Base-by-base conservation (phyloP, 53 echinoderm and acorn worm species). In the Pentamera pediparva region DNA sequence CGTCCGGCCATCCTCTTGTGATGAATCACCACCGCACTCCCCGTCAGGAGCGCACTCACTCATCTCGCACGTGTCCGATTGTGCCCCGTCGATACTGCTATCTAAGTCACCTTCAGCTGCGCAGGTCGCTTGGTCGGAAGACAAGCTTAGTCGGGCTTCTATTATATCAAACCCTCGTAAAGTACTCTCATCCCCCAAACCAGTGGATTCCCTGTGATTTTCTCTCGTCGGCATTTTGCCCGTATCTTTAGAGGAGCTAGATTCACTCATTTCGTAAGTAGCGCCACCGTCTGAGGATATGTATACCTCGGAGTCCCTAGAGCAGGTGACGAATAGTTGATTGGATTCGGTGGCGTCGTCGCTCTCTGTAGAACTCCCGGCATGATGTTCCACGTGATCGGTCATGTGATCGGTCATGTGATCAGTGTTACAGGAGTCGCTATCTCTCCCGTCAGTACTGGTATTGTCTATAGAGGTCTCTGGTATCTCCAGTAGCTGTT, bases 401-500 rank as follows among this genome's bases (percentile, higher is more conserved):
- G 21, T 32, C 34, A 75, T 39, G 8, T 70, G 45, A 59, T 79
- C 70, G 32, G 61, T 75, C 65, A 74, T 32, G 62, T 82, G 76
- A 31, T 56, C 78, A 43, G 74, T 71, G 73, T 76, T 78, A 57
- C 78, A 74, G 19, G 60, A 74, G 21, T 61, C 78, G 17, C 11
- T 37, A 18, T 76, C 70, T 40, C 81, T 81, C 20, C 81, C 81
- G 5, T 69, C 59, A 12, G 78, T 82, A 28, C 81, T 85, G 38
- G 62, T 72, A 45, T 89, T 87, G 78, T 90, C 85, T 51, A 90
- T 90, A n/a, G 85, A 80, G 15, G 90, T 94, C 56, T 90, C 94
- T 4, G 94, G 94, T 31, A 94, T 69, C 35, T 94, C 84, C 30
- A 94, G 49, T 35, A 94, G 82, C 75, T 90, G 87, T 87, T 87